A percentile compares a stretch with the other conserved stretches of the same genome.
These are phyloP conservation scores for Euphysa ruthae DNA, from an alignment of 30 jellyfish, hydroid and myxozoan genomes.

Conservation along the genomic window DNA sequence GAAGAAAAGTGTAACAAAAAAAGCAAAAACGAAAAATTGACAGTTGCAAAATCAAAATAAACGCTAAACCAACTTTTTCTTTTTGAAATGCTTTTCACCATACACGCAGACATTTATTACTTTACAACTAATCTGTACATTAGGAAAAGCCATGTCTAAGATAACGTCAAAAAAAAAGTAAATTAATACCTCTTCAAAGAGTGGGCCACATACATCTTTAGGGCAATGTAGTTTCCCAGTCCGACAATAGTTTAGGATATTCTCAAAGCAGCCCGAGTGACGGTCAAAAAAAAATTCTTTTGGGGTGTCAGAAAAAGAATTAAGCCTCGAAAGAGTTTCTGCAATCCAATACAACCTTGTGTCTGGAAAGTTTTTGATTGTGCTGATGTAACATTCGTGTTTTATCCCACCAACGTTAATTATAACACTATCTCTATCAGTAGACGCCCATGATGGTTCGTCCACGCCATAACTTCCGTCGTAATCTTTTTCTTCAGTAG, in stretches of 20 bases:
- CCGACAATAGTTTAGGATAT: slow-evolving; percentile 81
- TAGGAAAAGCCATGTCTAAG: too few species aligned
- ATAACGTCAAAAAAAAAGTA: too few species aligned
- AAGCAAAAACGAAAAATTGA: too few species aligned
- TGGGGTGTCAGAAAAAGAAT: slow-evolving; percentile 64
- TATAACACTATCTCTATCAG: slow-evolving; percentile 71
- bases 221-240: slow-evolving; percentile 98
- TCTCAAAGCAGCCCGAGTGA: slow-evolving; percentile 95
- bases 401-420: slow-evolving; percentile 91
- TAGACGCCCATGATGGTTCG: slow-evolving; percentile 49
- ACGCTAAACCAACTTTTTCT: too few species aligned
- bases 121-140: too few species aligned
- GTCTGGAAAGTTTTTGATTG: slow-evolving; percentile 85
- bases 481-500: too few species aligned
- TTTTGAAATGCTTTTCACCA: too few species aligned
- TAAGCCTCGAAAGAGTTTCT: slow-evolving; percentile 88
- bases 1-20: too few species aligned
- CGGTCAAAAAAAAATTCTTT: slow-evolving; percentile 94
- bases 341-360: slow-evolving; percentile 97
- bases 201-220: slow-evolving; percentile 98
- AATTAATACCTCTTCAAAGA: slow-evolving; percentile 50
- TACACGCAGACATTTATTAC: too few species aligned
- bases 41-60: too few species aligned
- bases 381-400: slow-evolving; percentile 89
- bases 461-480: too few species aligned